These are phyloP conservation scores for Pteronura brasiliensis DNA, from an alignment of 2,113 vertebrate species.

Conservation along the genomic window DNA sequence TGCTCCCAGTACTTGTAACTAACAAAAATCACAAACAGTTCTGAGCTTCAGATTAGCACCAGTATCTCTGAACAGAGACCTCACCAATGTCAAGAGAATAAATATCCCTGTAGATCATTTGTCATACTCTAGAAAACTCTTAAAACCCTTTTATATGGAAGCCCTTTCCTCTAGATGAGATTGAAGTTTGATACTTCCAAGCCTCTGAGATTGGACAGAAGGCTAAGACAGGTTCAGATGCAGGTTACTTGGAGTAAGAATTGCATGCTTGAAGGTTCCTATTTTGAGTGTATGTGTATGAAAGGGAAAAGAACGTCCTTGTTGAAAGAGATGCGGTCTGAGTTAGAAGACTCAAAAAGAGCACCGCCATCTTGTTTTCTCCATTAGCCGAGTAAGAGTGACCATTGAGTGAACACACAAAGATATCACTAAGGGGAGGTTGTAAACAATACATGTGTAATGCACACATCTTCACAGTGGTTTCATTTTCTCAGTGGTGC, in stretches of 20 bases:
- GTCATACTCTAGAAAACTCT: neutral
- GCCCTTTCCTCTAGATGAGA: neutral
- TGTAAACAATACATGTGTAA: neutral
- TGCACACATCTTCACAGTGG: neutral
- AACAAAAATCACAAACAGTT: neutral
- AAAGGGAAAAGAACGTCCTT: neutral
- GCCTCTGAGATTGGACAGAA: neutral
- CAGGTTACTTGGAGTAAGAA: neutral
- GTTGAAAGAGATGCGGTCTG: neutral
- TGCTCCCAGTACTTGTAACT: neutral
- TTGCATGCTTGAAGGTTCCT: neutral
- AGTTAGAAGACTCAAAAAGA: neutral
- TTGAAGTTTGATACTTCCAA: neutral
- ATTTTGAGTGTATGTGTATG: neutral
- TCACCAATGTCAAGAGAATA: neutral
- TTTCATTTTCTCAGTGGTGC: neutral
- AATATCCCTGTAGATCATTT: neutral
- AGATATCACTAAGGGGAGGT: neutral
- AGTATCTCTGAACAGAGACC: neutral
- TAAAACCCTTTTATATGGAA: neutral
- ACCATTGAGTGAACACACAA: neutral
- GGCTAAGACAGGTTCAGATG: neutral
- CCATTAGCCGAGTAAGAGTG: neutral
- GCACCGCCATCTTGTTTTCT: neutral
- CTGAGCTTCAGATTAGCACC: neutral